Base-by-base conservation (phyloP, 2,888 invertebrate genomes). In the Lamellibrachia columna region DNA sequence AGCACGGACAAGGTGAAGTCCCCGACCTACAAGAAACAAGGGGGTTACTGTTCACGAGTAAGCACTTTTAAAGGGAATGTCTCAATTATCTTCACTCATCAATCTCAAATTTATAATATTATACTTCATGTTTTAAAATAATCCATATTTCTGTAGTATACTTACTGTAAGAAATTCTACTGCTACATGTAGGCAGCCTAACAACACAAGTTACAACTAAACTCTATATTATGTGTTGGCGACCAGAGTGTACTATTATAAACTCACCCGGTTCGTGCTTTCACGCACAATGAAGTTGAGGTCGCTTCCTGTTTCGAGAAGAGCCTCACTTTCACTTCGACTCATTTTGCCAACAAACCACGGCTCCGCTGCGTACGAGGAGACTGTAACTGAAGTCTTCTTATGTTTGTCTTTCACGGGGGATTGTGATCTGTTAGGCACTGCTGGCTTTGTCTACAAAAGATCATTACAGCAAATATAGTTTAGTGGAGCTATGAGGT, bases 301-400 rank as follows among this genome's bases (percentile, higher is more conserved):
- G 53, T 93, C 90, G n/a, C 92, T 90, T 7, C 93, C 94, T 11
- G 93, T 92, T 53, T 93, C 58, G n/a, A 94, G 93, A 52, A 93
- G 40, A 11, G 91, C 93, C 91, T 94, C 94, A 58, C 93, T 93
- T n/a, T 93, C 92, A 40, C 91, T 91, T 53, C 94, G 92, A n/a
- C 92, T 92, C 91, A 94, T 93, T 91, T 93, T 93, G 6, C 94
- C 94, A 91, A 92, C 90, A 91, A 93, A 94, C 94, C 94, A 94
- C 0, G 93, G 91, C n/a, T 75, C 75, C 4, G 75, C 2, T 6
- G 22, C n/a, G 7, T 75, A 75, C n/a, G 15, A 22, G 22, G 75
- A 75, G 75, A 75, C 3, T 22, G 75, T 15, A 15, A 4, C 22
- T 15, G 22, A 75, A 75, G 22, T 15, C 1, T 75, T 75, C 75